A percentile compares a stretch with the other conserved stretches of the same genome.
These are phyloP conservation scores for Phylloscopus trochilus DNA, from an alignment of 2,113 vertebrate species.

Conservation along the genomic window DNA sequence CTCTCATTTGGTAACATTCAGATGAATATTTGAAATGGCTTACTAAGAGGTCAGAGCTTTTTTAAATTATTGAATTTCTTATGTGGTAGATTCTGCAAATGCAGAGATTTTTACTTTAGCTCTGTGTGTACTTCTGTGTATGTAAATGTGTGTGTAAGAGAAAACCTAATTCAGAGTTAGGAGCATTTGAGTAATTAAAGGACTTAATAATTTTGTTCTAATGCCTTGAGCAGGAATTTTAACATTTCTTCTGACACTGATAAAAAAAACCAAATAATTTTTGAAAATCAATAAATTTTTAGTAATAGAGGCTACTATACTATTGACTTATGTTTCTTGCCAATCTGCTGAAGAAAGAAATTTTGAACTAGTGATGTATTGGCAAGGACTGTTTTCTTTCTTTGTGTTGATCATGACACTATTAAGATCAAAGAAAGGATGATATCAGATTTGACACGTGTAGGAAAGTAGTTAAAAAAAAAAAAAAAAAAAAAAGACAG, in stretches of 20 bases:
- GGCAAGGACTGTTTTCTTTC: background rate
- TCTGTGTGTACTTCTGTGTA: background rate
- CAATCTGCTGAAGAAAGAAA: background rate
- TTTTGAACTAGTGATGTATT: background rate
- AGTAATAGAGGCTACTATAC: background rate
- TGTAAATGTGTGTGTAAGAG: rapidly evolving
- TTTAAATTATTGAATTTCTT: background rate
- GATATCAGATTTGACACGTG: background rate
- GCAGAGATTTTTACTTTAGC: background rate
- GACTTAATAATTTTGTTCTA: background rate
- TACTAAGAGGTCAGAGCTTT: background rate
- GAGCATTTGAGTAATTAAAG: background rate
- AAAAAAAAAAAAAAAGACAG: background rate
- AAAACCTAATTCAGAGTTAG: background rate
- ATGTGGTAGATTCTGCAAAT: background rate
- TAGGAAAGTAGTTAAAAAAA: background rate
- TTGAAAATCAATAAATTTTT: background rate
- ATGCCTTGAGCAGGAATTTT: background rate
- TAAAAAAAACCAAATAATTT: background rate
- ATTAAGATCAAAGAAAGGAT: background rate
- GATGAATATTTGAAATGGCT: background rate
- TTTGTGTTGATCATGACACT: background rate
- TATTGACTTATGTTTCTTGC: background rate
- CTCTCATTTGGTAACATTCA: background rate
- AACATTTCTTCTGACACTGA: background rate